Evolutionary conservation across 2,888 invertebrate genomes (phyloP), one percentile per base, ranked within the genome.

Genomic region (Kuschelorhynchus macadamiae): DNA sequence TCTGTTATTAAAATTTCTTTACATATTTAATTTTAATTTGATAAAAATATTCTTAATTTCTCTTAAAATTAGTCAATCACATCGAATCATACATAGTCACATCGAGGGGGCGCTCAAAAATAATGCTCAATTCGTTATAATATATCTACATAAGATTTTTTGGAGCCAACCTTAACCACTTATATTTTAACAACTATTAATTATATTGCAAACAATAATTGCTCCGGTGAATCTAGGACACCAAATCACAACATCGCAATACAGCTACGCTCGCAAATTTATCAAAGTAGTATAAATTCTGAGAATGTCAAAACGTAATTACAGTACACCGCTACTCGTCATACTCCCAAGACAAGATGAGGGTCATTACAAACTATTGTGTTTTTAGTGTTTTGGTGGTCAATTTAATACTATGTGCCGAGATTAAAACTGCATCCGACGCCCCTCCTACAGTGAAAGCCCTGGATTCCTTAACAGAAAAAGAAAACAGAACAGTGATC

Each of bases 341-440:
- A 41, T 42, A 61, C 25, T 46, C 42, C 50, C 57, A 41, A 42
- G 36, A 57, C 44, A 66, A 66, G 14, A 66, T 66, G 66, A 18
- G 57, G 47, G 46, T 60, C 36, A 44, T 63, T 16, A 12, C 20
- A 33, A 36, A n/a, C 1, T 33, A 12, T 18, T 36, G 44, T 46
- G 36, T 69, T 25, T 46, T 69, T 14, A 47, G 42, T 33, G 47
- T 59, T 39, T 16, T 53, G 30, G n/a, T 53, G 11, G 9, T 25
- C 25, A 60, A 47, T 7, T 44, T 53, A 16, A 53, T 42, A 9
- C 8, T 59, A 25, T 64, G 62, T 53, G 55, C 56, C 39, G 67
- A 61, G 30, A 57, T 52, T 1, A 49, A 57, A 55, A 30, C 52
- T 21, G 14, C 41, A 30, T 42, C 55, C 30, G 55, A 56, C 2